Evolutionary conservation across 2,888 invertebrate species (phyloP), one percentile per base, ranked within the genome.

Genomic region (Pyrochroa serraticornis): DNA sequence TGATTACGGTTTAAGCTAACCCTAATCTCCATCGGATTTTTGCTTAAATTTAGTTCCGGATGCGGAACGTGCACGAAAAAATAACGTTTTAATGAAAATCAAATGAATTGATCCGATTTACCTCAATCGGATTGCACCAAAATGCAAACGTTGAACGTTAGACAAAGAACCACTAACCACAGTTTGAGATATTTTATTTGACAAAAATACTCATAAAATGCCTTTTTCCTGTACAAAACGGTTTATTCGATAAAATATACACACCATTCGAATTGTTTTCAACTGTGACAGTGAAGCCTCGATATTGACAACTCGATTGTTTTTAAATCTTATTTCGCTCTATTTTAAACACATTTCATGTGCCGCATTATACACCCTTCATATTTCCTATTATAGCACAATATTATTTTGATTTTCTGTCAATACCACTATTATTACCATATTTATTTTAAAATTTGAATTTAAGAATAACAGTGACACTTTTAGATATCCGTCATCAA

Each of bases 91-190:
- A 60, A 60, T 57, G 58, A 60, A 51, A 54, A 54, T 60, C 51
- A 58, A 63, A 63, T 57, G 56, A 59, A 56, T 53, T 60, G 57
- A 60, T 56, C 57, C 50, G 62, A 59, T 57, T 62, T 54, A 31
- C 32, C 6, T 5, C 34, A 48, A 43, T 50, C 50, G n/a, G 6
- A 10, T 7, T 44, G 44, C 44, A 45, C 14, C 37, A 38, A 38
- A 37, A 33, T 43, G 37, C 33, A 22, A 33, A 51, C 51, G 22
- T 22, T 22, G 22, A 22, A 22, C 5, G 22, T 22, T 22, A 22
- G 22, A 5, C 3, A 22, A 22, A 5, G 22, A 22, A 22, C 3
- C 22, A 22, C 22, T 22, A 22, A 22, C 22, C 22, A 22, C 22
- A 22, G 22, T 2, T 22, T 38, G 14, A n/a, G 22, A 33, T 10